A percentile compares a stretch with the other conserved stretches of the same genome.
These are phyloP conservation scores for Diacarnus erythraeanus DNA, from an alignment of 37 sponge, comb jelly and placozoan species.

Conservation along the genomic window DNA sequence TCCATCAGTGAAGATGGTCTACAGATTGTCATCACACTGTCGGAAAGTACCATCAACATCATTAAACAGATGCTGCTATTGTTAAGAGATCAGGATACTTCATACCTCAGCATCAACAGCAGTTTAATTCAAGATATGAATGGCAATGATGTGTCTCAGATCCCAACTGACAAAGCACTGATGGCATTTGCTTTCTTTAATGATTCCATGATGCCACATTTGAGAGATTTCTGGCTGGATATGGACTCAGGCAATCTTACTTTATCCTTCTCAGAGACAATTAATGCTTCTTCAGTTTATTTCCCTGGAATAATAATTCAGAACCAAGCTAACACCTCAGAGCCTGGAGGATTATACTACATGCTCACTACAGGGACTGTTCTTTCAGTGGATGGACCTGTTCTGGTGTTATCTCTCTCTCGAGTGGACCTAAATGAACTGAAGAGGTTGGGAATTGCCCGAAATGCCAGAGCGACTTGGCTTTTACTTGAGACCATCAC, in stretches of 20 bases:
- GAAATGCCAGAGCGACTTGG: constrained; percentile 47
- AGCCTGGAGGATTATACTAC: constrained; percentile 11
- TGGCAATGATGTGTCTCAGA: constrained; percentile 52
- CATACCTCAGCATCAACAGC: constrained; percentile 59
- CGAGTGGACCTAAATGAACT: constrained; percentile 75
- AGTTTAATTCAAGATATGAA: constrained; percentile 84
- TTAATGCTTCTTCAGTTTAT: constrained; percentile 64
- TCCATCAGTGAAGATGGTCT: constrained; percentile 65
- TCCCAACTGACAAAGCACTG: constrained; percentile 19
- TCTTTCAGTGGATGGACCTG: constrained; percentile 59
- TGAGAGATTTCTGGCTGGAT: constrained; percentile 65
- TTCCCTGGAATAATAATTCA: constrained; percentile 60
- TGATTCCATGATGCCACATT: constrained; percentile 55
- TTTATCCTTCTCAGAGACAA: constrained; percentile 81
- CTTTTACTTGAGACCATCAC: constrained; percentile 29
- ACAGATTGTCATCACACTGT: constrained; percentile 46
- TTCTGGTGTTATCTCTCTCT: constrained; percentile 45
- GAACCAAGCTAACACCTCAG: constrained; percentile 52
- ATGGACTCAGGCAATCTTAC: constrained; percentile 72
- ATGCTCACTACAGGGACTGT: constrained; percentile 43
- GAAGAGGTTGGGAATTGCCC: constrained; percentile 66
- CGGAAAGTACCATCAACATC: constrained; percentile 71
- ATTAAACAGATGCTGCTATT: constrained; percentile 58
- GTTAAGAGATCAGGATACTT: constrained; percentile 40
- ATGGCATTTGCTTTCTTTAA: constrained; percentile 46